Evolutionary conservation across 2,113 vertebrate species (phyloP).

Genomic region (Zapus hudsonius): DNA sequence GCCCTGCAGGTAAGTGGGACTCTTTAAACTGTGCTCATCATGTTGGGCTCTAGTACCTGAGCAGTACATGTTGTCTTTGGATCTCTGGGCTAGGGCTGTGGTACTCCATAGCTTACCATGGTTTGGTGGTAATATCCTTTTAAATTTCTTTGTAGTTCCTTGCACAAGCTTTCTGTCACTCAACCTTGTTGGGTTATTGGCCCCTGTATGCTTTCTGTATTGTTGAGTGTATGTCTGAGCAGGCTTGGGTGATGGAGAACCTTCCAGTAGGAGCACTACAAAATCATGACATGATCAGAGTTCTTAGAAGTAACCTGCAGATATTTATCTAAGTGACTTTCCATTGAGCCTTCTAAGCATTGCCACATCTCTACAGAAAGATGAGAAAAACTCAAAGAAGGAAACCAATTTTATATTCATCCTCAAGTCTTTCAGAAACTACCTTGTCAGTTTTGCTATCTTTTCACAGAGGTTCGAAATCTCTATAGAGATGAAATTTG

Average conservation of each 20-base stretch:
- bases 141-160: not conserved
- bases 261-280: not conserved
- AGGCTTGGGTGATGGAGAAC: not conserved
- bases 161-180: not conserved
- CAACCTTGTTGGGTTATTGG: not conserved
- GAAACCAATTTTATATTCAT: not conserved
- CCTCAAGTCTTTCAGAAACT: constrained; percentile 5
- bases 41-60: not conserved
- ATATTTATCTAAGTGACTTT: not conserved
- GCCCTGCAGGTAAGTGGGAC: constrained; percentile 24
- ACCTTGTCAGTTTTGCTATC: not conserved
- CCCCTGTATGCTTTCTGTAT: not conserved
- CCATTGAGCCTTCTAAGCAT: not conserved
- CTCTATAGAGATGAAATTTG: not conserved
- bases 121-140: not conserved
- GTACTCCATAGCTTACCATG: not conserved
- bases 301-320: not conserved
- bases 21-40: constrained; percentile 43
- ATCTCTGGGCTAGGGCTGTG: not conserved
- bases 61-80: not conserved
- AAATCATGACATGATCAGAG: not conserved
- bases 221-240: not conserved
- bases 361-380: not conserved
- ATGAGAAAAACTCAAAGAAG: not conserved
- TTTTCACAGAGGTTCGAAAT: not conserved